A percentile compares a stretch with the other conserved stretches of the same genome.
phyloP scores from a whole-genome alignment of 2,888 invertebrate species.

The Xanthia togata region DNA sequence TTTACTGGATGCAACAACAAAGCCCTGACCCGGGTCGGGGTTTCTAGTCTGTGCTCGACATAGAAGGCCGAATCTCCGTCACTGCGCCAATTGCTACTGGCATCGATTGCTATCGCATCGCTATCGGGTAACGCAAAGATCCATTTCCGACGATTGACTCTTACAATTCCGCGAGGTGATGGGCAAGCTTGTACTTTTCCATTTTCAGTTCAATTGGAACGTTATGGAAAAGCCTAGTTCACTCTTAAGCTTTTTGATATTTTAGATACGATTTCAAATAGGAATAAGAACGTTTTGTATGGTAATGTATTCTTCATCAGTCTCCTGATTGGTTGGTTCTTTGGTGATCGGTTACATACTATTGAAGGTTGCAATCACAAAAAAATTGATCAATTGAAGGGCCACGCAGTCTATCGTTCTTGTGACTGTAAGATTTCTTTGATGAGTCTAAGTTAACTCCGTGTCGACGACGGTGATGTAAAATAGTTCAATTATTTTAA shows the following conservation, averaged over 20 bases:
- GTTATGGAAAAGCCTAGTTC: not conserved
- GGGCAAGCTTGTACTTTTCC: conserved; percentile 6
- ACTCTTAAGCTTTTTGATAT: not conserved
- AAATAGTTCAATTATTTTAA: not conserved
- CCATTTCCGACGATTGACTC: conserved; percentile 48
- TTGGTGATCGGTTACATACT: not conserved
- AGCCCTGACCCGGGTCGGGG: conserved; percentile 44
- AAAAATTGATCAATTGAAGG: not conserved
- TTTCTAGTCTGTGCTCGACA: conserved; percentile 15
- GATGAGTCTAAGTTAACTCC: not conserved
- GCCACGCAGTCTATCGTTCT: not conserved
- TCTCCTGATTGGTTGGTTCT: not conserved
- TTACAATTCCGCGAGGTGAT: conserved; percentile 35
- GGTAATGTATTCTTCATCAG: not conserved
- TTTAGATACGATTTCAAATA: not conserved
- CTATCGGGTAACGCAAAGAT: conserved; percentile 20
- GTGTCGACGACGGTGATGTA: not conserved
- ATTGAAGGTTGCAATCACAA: not conserved
- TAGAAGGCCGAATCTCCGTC: conserved; percentile 47
- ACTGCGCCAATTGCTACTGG: conserved; percentile 47
- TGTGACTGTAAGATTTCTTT: not conserved
- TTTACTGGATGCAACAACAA: conserved; percentile 36
- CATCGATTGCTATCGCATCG: conserved; percentile 44
- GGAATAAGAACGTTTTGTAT: not conserved
- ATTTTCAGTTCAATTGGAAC: conserved; percentile 24